These are phyloP conservation scores for Semnornis frantzii DNA, from an alignment of 2,113 vertebrate species.

Conservation along the genomic window DNA sequence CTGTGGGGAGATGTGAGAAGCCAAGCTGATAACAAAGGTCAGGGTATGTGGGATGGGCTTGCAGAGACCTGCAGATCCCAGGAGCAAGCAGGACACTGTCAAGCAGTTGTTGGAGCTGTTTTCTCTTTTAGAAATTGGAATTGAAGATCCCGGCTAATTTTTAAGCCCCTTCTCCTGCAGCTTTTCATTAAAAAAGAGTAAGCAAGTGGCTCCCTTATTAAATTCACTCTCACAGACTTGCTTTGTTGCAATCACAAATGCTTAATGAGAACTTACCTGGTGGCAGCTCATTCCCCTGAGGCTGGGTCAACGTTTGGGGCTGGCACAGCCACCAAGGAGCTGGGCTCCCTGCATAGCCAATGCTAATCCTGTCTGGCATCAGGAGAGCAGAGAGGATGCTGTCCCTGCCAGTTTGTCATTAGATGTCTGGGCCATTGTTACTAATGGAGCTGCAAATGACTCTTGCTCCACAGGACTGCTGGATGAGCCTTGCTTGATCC, in stretches of 20 bases:
- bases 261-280: background rate
- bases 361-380: background rate
- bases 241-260: background rate
- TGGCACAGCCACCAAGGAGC: background rate
- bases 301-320: background rate
- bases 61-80: background rate
- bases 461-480: background rate
- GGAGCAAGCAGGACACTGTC: background rate
- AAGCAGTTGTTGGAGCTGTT: background rate
- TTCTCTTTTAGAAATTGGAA: background rate
- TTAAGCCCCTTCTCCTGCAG: background rate
- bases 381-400: background rate
- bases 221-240: background rate
- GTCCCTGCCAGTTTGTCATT: background rate
- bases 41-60: background rate
- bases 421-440: background rate
- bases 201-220: background rate
- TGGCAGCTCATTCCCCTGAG: background rate
- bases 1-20: background rate
- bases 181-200: background rate
- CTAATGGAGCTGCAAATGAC: background rate
- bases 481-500: background rate
- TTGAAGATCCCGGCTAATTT: background rate
- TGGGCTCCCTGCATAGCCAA: background rate
- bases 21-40: background rate